These are phyloP conservation scores for Falco berigora DNA, from an alignment of 2,797 vertebrate species.

Conservation along the genomic window DNA sequence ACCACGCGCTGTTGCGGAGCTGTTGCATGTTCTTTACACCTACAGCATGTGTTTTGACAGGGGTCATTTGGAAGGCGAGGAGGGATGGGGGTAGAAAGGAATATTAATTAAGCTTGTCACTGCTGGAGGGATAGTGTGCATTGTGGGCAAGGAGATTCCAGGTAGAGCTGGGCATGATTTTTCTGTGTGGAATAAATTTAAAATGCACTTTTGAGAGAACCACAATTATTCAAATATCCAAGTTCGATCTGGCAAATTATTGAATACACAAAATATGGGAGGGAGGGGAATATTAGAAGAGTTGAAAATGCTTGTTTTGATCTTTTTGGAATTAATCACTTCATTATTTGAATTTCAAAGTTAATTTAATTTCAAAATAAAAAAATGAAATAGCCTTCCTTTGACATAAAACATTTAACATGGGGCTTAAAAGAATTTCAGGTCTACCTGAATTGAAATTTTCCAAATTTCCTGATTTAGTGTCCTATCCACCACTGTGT, in stretches of 20 bases:
- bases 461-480: neutral
- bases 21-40: neutral
- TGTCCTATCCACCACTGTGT: neutral
- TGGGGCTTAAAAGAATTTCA: neutral
- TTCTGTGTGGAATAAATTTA: neutral
- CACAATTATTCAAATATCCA: neutral
- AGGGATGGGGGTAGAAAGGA: neutral
- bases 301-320: neutral
- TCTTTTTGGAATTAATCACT: neutral
- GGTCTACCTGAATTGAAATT: neutral
- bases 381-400: neutral
- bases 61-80: neutral
- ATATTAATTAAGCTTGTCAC: slow-evolving; percentile 34
- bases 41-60: slow-evolving; percentile 6
- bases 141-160: neutral
- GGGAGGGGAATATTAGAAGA: neutral
- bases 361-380: neutral
- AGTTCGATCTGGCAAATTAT: neutral
- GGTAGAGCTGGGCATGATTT: neutral
- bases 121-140: neutral
- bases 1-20: neutral
- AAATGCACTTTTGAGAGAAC: neutral
- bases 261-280: neutral
- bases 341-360: neutral
- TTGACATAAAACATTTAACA: neutral